Conservation (phyloP, 1,140 invertebrate species). For the Zaprionus vittiger region DNA sequence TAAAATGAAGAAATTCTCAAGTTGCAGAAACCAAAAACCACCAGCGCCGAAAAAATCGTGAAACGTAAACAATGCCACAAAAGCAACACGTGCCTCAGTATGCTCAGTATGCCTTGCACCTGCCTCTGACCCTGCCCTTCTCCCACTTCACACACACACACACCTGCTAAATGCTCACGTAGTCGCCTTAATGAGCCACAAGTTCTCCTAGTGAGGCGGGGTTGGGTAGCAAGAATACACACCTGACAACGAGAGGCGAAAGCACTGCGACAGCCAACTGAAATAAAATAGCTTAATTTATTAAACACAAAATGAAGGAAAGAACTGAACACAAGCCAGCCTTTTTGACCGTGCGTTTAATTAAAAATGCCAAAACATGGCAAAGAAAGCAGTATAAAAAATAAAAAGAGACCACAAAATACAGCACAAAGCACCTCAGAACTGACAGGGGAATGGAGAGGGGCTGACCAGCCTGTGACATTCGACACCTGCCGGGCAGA, state of each 20-base stretch:
- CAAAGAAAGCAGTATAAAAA: not conserved
- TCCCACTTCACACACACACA: no score
- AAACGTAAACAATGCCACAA: conserved; percentile 61
- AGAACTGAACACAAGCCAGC: conserved; percentile 1
- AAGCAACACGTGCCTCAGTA: conserved; percentile 55
- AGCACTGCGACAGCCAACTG: conserved; percentile 28
- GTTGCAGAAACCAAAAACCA: conserved; percentile 24
- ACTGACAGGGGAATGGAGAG: not conserved
- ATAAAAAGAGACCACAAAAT: conserved; percentile 1
- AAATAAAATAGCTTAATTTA: conserved; percentile 66
- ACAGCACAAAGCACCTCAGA: not conserved
- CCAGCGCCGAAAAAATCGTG: not conserved
- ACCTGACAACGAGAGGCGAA: not conserved
- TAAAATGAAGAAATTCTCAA: conserved; percentile 22
- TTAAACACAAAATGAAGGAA: conserved; percentile 44
- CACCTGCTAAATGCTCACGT: conserved; percentile 51
- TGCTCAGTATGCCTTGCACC: conserved; percentile 3
- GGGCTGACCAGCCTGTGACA: not conserved
- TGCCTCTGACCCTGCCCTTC: not conserved
- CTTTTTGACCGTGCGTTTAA: conserved; percentile 49
- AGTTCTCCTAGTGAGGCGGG: conserved; percentile 18
- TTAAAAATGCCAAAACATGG: conserved; percentile 59
- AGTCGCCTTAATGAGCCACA: conserved; percentile 60
- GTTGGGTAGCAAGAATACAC: conserved; percentile 35
- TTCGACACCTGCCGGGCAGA: conserved; percentile 33